phyloP scores from a whole-genome alignment of 2,113 vertebrate species.

The Syrmaticus mikado region DNA sequence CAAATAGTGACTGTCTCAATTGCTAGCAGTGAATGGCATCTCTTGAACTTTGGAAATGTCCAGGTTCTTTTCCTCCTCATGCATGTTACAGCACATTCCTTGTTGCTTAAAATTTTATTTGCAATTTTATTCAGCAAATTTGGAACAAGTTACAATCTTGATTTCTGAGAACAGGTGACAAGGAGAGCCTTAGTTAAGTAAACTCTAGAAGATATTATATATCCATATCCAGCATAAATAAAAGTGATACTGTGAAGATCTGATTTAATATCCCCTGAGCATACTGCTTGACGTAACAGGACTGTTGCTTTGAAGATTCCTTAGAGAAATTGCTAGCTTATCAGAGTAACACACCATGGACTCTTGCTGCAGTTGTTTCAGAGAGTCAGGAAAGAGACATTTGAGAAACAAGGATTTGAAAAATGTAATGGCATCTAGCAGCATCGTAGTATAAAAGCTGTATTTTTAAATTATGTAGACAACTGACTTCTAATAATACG shows the following conservation, averaged over 20 bases:
- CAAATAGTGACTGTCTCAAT: neutral
- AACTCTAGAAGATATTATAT: neutral
- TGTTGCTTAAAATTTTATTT: neutral
- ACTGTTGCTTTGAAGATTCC: slow-evolving; percentile 12
- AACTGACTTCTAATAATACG: neutral
- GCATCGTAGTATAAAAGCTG: neutral
- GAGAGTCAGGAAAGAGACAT: slow-evolving; percentile 18
- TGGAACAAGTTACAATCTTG: neutral
- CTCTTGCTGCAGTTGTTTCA: slow-evolving; percentile 36
- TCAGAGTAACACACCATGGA: neutral
- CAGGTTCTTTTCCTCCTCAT: neutral
- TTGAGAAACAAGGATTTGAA: neutral
- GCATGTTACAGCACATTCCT: neutral
- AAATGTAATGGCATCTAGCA: neutral
- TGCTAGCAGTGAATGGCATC: neutral
- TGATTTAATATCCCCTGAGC: neutral
- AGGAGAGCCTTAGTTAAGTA: neutral
- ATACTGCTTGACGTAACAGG: neutral
- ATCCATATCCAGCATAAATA: neutral
- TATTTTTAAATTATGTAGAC: neutral
- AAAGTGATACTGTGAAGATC: slow-evolving; percentile 19
- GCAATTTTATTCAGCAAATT: neutral
- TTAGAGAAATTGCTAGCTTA: neutral
- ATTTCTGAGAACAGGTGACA: neutral
- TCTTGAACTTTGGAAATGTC: neutral